Evolutionary conservation across 2,888 invertebrate species (phyloP).

Genomic region (Atrina japonica): DNA sequence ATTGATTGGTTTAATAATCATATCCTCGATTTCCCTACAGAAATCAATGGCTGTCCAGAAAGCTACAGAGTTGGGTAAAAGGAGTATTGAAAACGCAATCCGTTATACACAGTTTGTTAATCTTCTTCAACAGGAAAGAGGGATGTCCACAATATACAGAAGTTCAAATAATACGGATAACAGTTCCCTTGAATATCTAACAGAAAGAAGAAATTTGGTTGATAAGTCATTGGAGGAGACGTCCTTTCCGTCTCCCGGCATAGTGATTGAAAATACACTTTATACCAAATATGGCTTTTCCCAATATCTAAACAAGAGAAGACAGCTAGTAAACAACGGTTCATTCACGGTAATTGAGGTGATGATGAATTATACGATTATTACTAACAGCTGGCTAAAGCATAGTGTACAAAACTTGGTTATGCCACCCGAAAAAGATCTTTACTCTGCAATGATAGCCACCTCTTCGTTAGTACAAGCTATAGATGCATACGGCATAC

Average conservation of each 20-base stretch:
- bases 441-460: constrained; percentile 7
- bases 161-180: constrained; percentile 1
- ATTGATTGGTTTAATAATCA: constrained; percentile 14
- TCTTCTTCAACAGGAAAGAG: constrained; percentile 28
- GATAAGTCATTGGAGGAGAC: neutral
- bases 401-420: constrained; percentile 1
- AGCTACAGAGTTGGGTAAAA: neutral
- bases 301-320: neutral
- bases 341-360: neutral
- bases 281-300: constrained; percentile 1
- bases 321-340: constrained; percentile 2
- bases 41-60: neutral
- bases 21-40: constrained; percentile 14
- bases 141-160: constrained; percentile 23
- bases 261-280: neutral
- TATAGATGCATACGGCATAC: constrained; percentile 25
- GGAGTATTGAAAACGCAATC: neutral
- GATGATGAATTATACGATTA: constrained; percentile 17
- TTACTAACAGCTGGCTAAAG: constrained; percentile 9
- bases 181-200: neutral
- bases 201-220: neutral
- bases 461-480: constrained; percentile 1
- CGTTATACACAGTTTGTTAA: neutral
- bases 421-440: neutral
- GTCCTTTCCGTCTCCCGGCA: neutral